These are phyloP conservation scores for Melanocharis versteri DNA, from an alignment of 2,113 vertebrate genomes.

Conservation along the genomic window DNA sequence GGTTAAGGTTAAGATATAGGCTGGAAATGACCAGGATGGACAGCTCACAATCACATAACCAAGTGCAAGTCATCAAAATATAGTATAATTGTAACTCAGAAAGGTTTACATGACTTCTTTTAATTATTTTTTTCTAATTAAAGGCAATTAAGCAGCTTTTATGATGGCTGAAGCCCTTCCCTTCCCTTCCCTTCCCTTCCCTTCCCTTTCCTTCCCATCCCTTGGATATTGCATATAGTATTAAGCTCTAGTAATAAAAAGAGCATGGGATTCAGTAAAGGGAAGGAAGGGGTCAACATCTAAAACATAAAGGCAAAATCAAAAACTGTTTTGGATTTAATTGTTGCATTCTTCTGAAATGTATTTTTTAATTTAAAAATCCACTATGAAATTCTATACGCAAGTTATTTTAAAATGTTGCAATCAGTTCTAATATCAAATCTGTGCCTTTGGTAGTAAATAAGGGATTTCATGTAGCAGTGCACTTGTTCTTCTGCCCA, in stretches of 20 bases:
- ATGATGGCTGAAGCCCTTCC: not conserved
- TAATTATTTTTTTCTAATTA: not conserved
- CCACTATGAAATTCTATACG: not conserved
- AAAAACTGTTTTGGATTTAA: fast-evolving
- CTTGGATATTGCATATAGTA: not conserved
- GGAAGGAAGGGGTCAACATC: not conserved
- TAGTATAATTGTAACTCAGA: not conserved
- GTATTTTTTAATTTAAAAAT: not conserved
- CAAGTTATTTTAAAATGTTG: not conserved
- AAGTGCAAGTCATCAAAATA: not conserved
- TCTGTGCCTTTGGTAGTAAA: not conserved
- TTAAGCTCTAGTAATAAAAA: not conserved
- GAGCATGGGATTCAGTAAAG: not conserved
- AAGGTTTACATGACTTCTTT: not conserved
- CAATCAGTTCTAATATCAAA: not conserved
- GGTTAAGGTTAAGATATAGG: not conserved
- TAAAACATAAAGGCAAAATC: not conserved
- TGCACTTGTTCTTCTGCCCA: not conserved
- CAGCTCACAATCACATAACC: not conserved
- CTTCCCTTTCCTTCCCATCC: not conserved
- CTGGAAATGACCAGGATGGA: not conserved
- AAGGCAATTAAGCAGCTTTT: not conserved
- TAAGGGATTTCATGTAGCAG: not conserved
- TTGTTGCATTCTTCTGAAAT: not conserved
- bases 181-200: not conserved